Percentiles rank a stretch among this genome's conserved stretches.
Evolutionary conservation across 2,113 vertebrate species (phyloP).

Genomic region (Myrmophylax atrothorax): DNA sequence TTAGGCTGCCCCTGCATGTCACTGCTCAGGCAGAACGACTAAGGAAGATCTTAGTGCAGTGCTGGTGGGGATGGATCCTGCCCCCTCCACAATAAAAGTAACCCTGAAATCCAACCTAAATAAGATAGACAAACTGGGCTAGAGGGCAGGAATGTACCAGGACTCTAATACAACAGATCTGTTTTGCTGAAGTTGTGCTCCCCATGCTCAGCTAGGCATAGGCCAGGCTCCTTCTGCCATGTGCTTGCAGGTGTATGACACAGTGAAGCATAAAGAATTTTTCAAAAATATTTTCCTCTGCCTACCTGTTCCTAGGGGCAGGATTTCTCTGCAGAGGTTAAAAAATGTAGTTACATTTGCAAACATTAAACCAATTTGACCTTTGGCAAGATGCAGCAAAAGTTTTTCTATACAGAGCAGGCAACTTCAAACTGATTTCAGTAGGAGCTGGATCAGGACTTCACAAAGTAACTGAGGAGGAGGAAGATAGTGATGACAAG

Average conservation of each 20-base stretch:
- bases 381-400: background rate
- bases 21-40: accelerated
- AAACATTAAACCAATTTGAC: background rate
- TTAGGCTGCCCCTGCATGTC: background rate
- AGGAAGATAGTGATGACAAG: background rate
- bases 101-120: background rate
- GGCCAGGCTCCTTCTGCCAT: background rate
- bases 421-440: background rate
- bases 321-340: background rate
- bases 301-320: background rate
- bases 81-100: background rate
- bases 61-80: background rate
- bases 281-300: background rate
- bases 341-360: background rate
- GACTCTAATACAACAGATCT: background rate
- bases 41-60: background rate
- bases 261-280: background rate
- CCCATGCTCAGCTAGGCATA: background rate
- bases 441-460: background rate
- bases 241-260: background rate
- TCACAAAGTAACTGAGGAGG: background rate
- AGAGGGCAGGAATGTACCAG: background rate
- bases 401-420: background rate
- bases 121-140: background rate
- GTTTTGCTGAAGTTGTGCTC: background rate